These are phyloP conservation scores for Hyppa rectilinea DNA, from an alignment of 2,888 invertebrate species.

Conservation along the genomic window DNA sequence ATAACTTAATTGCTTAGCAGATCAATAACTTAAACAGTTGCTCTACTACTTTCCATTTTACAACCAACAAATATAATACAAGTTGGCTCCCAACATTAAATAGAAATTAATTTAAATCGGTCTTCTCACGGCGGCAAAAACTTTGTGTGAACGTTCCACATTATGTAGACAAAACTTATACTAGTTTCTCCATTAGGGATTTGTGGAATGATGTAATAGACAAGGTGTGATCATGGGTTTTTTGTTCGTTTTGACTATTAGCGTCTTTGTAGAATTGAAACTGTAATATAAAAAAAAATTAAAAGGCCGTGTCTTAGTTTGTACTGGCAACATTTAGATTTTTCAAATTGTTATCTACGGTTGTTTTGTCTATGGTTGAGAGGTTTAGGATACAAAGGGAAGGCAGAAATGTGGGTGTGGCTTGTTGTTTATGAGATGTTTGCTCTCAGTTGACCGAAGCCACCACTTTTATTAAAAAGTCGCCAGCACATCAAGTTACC, in stretches of 20 bases:
- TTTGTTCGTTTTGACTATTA: background rate
- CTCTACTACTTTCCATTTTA: constrained; percentile 79
- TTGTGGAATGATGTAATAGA: constrained; percentile 43
- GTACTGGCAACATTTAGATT: background rate
- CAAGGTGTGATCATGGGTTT: constrained; percentile 10
- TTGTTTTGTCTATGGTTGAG: background rate
- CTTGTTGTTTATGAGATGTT: too few species aligned
- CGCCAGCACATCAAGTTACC: too few species aligned
- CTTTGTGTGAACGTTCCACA: constrained; percentile 42
- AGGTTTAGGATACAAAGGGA: background rate
- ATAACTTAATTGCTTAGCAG: constrained; percentile 52
- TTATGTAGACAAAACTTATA: constrained; percentile 62
- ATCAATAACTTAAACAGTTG: constrained; percentile 57
- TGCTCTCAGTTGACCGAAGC: too few species aligned
- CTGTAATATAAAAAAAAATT: background rate
- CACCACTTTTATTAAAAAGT: too few species aligned
- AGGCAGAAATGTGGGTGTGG: background rate
- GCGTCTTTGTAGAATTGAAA: background rate
- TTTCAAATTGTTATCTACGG: background rate
- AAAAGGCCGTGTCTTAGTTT: background rate
- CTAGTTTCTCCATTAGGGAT: constrained; percentile 55
- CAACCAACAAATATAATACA: constrained; percentile 74
- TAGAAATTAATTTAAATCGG: constrained; percentile 64
- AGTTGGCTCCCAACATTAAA: constrained; percentile 73
- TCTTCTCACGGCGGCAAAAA: constrained; percentile 68